Evolutionary conservation across 2,113 vertebrate genomes (phyloP).

Genomic region (Phoxinus phoxinus): DNA sequence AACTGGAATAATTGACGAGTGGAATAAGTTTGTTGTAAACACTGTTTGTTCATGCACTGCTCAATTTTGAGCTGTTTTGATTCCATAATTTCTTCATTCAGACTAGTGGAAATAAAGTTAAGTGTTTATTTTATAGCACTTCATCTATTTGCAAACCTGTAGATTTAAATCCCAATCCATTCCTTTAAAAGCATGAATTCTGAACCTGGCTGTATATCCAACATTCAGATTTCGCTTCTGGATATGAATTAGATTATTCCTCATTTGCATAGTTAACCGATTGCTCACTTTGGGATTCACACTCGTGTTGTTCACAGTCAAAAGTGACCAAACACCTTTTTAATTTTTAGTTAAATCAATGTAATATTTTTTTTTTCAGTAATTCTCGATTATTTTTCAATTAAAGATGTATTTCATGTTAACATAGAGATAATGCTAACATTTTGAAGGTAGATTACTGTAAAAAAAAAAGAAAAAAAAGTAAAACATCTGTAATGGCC

Average conservation of each 20-base stretch:
- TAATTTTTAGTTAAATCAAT: too few species aligned
- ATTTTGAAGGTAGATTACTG: too few species aligned
- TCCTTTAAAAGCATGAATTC: not conserved
- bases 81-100: not conserved
- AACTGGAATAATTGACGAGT: too few species aligned
- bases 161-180: not conserved
- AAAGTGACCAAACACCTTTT: too few species aligned
- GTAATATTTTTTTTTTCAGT: too few species aligned
- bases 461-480: too few species aligned
- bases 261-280: not conserved
- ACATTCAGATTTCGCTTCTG: not conserved
- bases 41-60: not conserved
- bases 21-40: not conserved
- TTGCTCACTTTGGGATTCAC: too few species aligned
- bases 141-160: not conserved
- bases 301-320: too few species aligned
- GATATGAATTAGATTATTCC: not conserved
- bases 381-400: too few species aligned
- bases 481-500: too few species aligned
- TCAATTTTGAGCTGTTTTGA: not conserved
- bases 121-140: not conserved
- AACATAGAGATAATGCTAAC: too few species aligned
- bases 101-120: not conserved
- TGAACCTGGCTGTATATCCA: not conserved
- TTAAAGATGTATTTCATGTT: too few species aligned